phyloP scores from a whole-genome alignment of 2,113 vertebrate genomes.

The Cyanoderma ruficeps region DNA sequence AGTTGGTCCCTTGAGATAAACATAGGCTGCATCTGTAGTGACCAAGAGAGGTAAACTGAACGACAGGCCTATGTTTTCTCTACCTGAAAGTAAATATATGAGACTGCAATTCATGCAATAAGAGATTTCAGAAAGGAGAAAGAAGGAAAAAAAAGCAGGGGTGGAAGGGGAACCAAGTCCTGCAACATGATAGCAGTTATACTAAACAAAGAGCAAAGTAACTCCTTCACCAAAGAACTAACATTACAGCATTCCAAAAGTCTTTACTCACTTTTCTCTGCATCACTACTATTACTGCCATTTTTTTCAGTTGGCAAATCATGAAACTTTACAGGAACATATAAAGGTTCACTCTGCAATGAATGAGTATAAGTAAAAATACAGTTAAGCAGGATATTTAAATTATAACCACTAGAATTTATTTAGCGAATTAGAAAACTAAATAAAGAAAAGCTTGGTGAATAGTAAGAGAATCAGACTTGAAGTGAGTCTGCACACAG shows the following conservation, averaged over 20 bases:
- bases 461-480: not conserved
- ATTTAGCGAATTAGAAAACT: not conserved
- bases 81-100: conserved; percentile 53
- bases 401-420: not conserved
- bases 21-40: conserved; percentile 67
- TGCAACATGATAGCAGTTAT: not conserved
- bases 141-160: accelerated
- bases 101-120: conserved; percentile 31
- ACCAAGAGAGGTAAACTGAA: conserved; percentile 67
- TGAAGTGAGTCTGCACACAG: not conserved
- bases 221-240: not conserved
- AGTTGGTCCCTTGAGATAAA: conserved; percentile 66
- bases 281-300: conserved; percentile 72
- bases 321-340: conserved; percentile 96
- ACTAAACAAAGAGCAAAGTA: not conserved
- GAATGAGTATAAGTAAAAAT: conserved; percentile 28
- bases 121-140: not conserved
- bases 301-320: conserved; percentile 84
- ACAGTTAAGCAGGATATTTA: conserved; percentile 20
- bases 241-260: conserved; percentile 11
- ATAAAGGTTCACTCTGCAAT: conserved; percentile 92
- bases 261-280: conserved; percentile 84
- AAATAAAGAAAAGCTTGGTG: not conserved
- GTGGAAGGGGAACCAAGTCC: not conserved
- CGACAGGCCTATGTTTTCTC: conserved; percentile 58